These are phyloP conservation scores for Dromius quadrimaculatus DNA, from an alignment of 2,888 invertebrate species.

Conservation along the genomic window DNA sequence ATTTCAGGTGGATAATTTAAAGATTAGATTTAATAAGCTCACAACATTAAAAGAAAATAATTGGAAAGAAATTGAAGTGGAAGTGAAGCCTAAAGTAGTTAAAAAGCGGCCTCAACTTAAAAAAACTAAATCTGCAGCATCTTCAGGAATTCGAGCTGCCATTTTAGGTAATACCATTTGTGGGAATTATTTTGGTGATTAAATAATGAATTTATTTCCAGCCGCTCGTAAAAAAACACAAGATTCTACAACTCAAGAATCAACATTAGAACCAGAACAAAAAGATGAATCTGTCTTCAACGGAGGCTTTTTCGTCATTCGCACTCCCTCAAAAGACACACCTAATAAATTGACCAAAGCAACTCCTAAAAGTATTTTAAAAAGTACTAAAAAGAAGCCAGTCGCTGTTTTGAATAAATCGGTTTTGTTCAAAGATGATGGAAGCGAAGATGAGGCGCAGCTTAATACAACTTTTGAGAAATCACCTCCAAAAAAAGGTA, in stretches of 20 bases:
- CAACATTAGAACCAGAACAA: neutral
- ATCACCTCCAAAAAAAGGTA: conserved; percentile 1
- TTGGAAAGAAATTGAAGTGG: conserved; percentile 69
- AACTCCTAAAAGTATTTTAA: neutral
- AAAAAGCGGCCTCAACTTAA: conserved; percentile 52
- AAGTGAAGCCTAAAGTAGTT: conserved; percentile 56
- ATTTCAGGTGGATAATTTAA: conserved; percentile 73
- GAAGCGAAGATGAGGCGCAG: neutral
- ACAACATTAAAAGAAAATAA: conserved; percentile 66
- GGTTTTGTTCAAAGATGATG: conserved; percentile 33
- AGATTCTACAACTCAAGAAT: neutral
- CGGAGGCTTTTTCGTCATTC: conserved; percentile 35
- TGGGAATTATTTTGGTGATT: neutral
- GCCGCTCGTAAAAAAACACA: conserved; percentile 35
- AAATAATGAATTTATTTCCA: neutral
- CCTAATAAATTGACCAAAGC: neutral
- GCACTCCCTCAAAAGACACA: conserved; percentile 27
- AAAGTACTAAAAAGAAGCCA: conserved; percentile 5
- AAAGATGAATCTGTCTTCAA: conserved; percentile 22
- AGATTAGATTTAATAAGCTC: conserved; percentile 72
- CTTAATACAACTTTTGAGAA: conserved; percentile 8
- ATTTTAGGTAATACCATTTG: conserved; percentile 59
- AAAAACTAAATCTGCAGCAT: conserved; percentile 53
- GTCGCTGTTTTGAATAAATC: conserved; percentile 8
- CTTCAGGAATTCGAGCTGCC: conserved; percentile 58